Evolutionary conservation across 2,888 invertebrate genomes (phyloP), one percentile per base, ranked within the genome.

Genomic region (Ametastegia equiseti): DNA sequence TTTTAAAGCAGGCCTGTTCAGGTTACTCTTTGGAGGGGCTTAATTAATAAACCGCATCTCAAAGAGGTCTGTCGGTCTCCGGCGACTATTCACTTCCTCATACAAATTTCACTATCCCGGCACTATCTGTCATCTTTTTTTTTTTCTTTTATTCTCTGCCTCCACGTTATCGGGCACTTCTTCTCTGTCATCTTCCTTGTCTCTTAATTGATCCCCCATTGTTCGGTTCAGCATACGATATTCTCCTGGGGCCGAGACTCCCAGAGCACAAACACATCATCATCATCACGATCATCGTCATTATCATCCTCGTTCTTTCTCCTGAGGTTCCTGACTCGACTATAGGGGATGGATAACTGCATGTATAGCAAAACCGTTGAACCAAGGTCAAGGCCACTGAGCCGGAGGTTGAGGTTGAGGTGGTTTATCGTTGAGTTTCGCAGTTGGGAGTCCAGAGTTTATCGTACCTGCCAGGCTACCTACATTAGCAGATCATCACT

Each of bases 341-440:
- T n/a, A 47, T 27, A n/a, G 11, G 45, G 42, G 45, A 9, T 27
- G 9, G n/a, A 67, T 42, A 27, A 6, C 33, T 23, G 19, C 19
- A 67, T 19, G n/a, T n/a, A 36, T 45, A 47, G 36, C 7, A n/a
- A 27, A n/a, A 54, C 9, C 45, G 33, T n/a, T 13, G n/a, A 50
- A 19, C 54, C n/a, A 75, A 75, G 75, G 75, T 54, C 75, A 75
- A 50, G 54, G 54, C 36, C 30, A 75, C 36, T 47, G 47, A 71
- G 67, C 39, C 23, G 45, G 45, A 50, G 67, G 67, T 27, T 71
- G 45, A 67, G 47, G 71, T 69, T 67, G 19, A 67, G n/a, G n/a
- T 71, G 71, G n/a, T 54, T 75, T 75, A 33, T 54, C 50, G 54
- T 54, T 33, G 54, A 13, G 33, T 54, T 33, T 54, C 54, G 11